phyloP scores from a whole-genome alignment of 1,140 invertebrate species.

The Stegodyphus dumicola region DNA sequence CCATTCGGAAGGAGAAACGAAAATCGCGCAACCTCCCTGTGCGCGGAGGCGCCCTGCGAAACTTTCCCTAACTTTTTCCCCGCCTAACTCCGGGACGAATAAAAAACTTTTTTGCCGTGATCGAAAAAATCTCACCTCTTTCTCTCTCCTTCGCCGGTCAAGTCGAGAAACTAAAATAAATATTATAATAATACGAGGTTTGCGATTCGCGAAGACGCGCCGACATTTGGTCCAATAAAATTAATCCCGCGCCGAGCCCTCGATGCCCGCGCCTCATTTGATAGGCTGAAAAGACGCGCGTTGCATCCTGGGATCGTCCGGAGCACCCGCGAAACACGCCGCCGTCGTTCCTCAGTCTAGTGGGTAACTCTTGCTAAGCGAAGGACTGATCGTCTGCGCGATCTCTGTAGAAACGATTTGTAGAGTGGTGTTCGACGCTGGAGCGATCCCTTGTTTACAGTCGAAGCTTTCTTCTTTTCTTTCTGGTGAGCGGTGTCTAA shows the following conservation, averaged over 20 bases:
- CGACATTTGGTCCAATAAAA: conserved; percentile 44
- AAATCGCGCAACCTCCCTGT: too few species aligned
- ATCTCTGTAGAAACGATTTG: not conserved
- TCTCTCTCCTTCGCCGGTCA: conserved; percentile 18
- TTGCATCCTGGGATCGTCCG: conserved; percentile 40
- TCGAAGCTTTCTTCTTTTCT: conserved; percentile 11
- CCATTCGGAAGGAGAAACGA: too few species aligned
- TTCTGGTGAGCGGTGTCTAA: conserved; percentile 27
- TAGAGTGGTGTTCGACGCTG: not conserved
- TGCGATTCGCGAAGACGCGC: conserved; percentile 49
- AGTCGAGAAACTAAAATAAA: conserved; percentile 48
- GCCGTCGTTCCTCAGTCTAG: conserved; percentile 23
- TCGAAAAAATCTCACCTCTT: not conserved
- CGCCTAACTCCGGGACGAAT: not conserved
- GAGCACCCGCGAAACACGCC: conserved; percentile 19
- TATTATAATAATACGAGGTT: conserved; percentile 23
- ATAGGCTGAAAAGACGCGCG: conserved; percentile 22
- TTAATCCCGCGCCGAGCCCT: not conserved
- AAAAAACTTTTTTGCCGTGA: not conserved
- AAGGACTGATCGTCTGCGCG: not conserved
- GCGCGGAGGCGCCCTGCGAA: too few species aligned
- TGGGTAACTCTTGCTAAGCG: not conserved
- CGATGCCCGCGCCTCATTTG: not conserved
- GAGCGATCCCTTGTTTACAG: conserved; percentile 27
- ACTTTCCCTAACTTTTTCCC: not conserved